Evolutionary conservation across 1,140 invertebrate genomes (phyloP), one percentile per base, ranked within the genome.

Genomic region (Marisa cornuarietis): DNA sequence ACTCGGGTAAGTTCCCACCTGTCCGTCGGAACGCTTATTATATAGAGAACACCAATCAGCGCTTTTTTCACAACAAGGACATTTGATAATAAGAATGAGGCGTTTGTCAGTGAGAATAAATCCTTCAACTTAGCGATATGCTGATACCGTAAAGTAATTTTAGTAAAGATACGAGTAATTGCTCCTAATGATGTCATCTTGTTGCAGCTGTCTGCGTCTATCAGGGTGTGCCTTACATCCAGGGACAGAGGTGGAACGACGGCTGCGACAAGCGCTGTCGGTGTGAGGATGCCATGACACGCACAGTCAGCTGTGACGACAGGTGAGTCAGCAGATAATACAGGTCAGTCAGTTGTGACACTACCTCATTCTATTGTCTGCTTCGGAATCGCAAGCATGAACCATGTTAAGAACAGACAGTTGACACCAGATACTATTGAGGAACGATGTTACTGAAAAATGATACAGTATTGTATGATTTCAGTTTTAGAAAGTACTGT

Each of bases 181-280:
- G 3, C 31, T 42, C 6, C 31, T 42, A 1, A 42, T 42, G 31
- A 42, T 42, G 31, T 42, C 31, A 1, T 42, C 31, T 2, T 42
- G 31, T 42, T 42, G 31, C 77, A 88, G 87, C 65, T n/a, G 84
- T 87, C 81, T 88, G 87, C 82, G 84, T 88, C 42, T 88, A 87
- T 81, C 85, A 87, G 52, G 85, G 86, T 65, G 69, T 85, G 22
- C 83, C 85, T 65, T 83, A 85, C 75, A 80, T 71, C 51, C 78
- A 85, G 71, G 85, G 83, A 20, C 80, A 88, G 80, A 83, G 77
- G 11, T 88, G 84, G 79, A 77, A 85, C 20, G 87, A 86, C 76
- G 87, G 86, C 4, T 88, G 87, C 81, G 76, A 81, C 65, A 83
- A 85, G 78, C 75, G 78, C 16, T 88, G 87, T 75, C 77, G 80